phyloP scores from a whole-genome alignment of 2,888 invertebrate genomes.

The Andricus curvator region DNA sequence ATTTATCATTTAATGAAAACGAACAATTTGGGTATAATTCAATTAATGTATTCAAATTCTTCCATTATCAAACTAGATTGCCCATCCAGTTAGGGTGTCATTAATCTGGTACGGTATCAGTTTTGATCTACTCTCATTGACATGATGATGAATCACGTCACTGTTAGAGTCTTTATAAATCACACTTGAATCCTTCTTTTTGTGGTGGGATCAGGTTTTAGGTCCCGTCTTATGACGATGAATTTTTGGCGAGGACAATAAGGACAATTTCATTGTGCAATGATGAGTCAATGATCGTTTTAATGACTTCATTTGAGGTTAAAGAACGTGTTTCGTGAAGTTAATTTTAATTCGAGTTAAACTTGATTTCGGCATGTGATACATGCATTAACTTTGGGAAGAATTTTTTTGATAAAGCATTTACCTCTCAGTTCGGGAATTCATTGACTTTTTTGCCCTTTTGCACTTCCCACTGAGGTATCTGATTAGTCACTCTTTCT shows the following conservation, averaged over 20 bases:
- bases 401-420: not conserved
- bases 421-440: too few species aligned
- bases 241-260: conserved; percentile 24
- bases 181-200: not conserved
- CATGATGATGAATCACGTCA: conserved; percentile 16
- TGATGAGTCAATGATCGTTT: conserved; percentile 24
- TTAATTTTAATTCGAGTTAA: not conserved
- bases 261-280: conserved; percentile 14
- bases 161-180: not conserved
- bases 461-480: too few species aligned
- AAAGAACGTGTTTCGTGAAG: not conserved
- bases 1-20: not conserved
- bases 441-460: too few species aligned
- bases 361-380: not conserved
- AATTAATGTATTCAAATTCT: not conserved
- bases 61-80: not conserved
- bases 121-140: not conserved
- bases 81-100: not conserved
- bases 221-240: not conserved
- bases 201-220: conserved; percentile 19
- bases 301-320: conserved; percentile 12
- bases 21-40: not conserved
- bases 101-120: not conserved
- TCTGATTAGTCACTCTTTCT: too few species aligned
- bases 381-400: not conserved